These are phyloP conservation scores for Patella depressa DNA, from an alignment of 2,888 invertebrate species.

Conservation along the genomic window DNA sequence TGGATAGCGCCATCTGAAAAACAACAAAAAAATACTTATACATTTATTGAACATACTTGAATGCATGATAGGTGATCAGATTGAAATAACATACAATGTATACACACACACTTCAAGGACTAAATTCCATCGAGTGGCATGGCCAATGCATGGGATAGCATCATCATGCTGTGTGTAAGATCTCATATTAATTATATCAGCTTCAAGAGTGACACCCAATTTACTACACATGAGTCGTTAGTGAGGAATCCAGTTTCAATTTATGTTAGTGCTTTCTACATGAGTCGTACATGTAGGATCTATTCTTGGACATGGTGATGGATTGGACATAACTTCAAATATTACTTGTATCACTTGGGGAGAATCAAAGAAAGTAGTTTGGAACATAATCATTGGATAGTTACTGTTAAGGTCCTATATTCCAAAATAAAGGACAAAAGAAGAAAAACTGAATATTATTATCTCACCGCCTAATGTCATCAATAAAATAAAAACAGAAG, in stretches of 20 bases:
- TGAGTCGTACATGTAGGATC: too few relatives aligned
- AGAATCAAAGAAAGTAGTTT: neutral
- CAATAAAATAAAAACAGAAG: constrained; percentile 54
- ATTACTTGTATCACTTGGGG: neutral
- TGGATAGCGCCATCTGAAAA: constrained; percentile 61
- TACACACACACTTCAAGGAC: too few relatives aligned
- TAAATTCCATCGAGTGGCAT: too few relatives aligned
- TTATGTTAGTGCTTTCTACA: too few relatives aligned
- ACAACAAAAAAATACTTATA: neutral
- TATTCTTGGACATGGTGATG: too few relatives aligned
- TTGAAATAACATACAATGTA: neutral
- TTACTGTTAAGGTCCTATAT: too few relatives aligned
- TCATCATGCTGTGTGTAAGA: too few relatives aligned
- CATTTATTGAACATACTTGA: neutral
- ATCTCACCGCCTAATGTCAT: constrained; percentile 58
- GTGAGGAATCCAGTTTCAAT: too few relatives aligned
- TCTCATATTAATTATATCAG: too few relatives aligned
- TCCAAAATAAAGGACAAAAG: neutral
- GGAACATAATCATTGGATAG: neutral
- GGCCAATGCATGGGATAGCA: too few relatives aligned
- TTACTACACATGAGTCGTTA: too few relatives aligned
- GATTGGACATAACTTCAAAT: neutral
- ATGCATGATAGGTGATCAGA: neutral
- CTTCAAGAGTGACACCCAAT: too few relatives aligned
- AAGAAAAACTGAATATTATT: neutral